These are phyloP conservation scores for Tangara arthus DNA, from an alignment of 2,797 vertebrate genomes.

Conservation along the genomic window DNA sequence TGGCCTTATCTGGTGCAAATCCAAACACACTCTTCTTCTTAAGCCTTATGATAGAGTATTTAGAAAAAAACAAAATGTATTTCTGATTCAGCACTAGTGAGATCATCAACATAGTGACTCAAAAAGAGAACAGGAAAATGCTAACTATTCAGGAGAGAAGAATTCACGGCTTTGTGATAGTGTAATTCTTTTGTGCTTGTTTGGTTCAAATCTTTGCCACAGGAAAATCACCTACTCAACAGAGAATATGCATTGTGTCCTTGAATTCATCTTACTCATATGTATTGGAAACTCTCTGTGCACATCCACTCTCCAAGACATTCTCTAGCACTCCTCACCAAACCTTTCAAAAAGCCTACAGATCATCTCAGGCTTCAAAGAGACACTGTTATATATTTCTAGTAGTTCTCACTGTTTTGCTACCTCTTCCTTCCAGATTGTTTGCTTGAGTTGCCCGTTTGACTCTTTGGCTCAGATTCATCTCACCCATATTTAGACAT, in stretches of 20 bases:
- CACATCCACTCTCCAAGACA: not conserved
- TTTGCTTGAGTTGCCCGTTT: not conserved
- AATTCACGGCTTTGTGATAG: not conserved
- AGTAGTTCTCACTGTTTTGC: not conserved
- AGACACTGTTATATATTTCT: not conserved
- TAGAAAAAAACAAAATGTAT: not conserved
- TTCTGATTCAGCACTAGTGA: not conserved
- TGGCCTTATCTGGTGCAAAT: not conserved
- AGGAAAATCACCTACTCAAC: not conserved
- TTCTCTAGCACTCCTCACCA: not conserved
- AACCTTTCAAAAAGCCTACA: not conserved
- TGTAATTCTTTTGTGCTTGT: not conserved
- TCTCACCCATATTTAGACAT: not conserved
- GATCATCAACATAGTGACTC: not conserved
- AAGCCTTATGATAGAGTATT: not conserved
- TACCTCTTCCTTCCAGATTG: not conserved
- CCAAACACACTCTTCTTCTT: not conserved
- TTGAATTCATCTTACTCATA: not conserved
- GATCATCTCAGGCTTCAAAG: not conserved
- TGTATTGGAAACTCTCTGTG: not conserved
- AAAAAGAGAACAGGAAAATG: not conserved
- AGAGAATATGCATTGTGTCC: not conserved
- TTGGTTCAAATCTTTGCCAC: not conserved
- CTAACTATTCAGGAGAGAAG: not conserved
- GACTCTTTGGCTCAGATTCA: not conserved